phyloP scores from a whole-genome alignment of 2,797 vertebrate species.

The Mormyrus hasselquistii region DNA sequence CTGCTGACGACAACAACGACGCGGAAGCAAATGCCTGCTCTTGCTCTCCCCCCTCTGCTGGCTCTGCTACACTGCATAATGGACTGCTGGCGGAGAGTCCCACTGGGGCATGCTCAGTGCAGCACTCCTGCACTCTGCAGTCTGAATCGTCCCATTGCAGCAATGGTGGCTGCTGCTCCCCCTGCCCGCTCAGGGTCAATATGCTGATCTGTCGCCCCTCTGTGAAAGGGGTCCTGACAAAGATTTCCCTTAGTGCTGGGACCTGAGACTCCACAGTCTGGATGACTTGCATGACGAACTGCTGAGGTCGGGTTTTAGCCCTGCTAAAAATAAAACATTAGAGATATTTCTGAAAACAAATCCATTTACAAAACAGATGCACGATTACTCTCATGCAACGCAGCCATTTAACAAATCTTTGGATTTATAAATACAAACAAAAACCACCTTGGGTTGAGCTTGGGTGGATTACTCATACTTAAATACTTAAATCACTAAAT shows the following conservation, averaged over 20 bases:
- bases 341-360: slow-evolving; percentile 3
- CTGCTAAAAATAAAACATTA: slow-evolving; percentile 12
- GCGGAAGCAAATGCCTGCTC: slow-evolving; percentile 48
- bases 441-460: not conserved
- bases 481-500: not conserved
- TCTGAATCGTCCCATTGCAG: slow-evolving; percentile 61
- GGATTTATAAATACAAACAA: not conserved
- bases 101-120: slow-evolving; percentile 66
- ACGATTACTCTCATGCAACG: not conserved
- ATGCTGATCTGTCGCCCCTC: slow-evolving; percentile 26
- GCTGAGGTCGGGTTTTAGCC: not conserved
- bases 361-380: not conserved
- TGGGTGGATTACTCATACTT: not conserved
- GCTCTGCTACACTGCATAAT: slow-evolving; percentile 59
- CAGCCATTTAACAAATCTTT: not conserved
- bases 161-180: slow-evolving; percentile 44
- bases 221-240: slow-evolving; percentile 40
- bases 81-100: slow-evolving; percentile 54
- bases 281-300: slow-evolving; percentile 46
- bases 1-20: slow-evolving; percentile 54
- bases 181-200: slow-evolving; percentile 40
- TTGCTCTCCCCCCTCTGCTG: slow-evolving; percentile 53
- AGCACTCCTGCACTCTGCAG: slow-evolving; percentile 54
- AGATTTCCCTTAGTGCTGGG: slow-evolving; percentile 34
- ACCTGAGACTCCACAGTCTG: slow-evolving; percentile 40